Evolutionary conservation across 1,140 invertebrate genomes (phyloP), one percentile per base, ranked within the genome.

Genomic region (Microvelia longipes): DNA sequence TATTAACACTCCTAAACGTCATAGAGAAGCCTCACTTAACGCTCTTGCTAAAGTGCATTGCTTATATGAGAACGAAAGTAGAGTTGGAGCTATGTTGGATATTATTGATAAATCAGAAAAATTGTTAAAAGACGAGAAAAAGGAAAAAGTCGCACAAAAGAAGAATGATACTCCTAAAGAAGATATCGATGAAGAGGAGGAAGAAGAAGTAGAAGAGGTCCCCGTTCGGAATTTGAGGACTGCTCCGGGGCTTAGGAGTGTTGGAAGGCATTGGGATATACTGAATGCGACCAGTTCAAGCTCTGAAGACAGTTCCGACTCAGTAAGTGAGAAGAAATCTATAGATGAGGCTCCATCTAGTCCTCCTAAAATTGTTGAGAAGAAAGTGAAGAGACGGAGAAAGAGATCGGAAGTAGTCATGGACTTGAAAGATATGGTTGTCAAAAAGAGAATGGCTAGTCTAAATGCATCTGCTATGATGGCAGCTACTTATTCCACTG

Each of bases 401-500:
- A 83, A 80, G 67, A 80, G 84, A 72, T 85, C 85, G 66, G 88
- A 90, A 76, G 82, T 90, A 29, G 85, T 89, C 25, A 91, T 92
- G 85, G 90, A 93, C 76, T 80, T 93, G 64, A 91, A 91, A 75
- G 90, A 91, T 73, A 91, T 93, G 86, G 88, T 94, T 0, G 90
- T 93, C 1, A 86, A 88, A 73, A 94, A 94, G 77, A 83, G 93
- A 28, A 94, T 96, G 92, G 93, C 93, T 13, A 94, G 90, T 76
- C 79, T 96, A 26, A 96, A 96, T 80, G 93, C 93, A 13, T 90
- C 90, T 13, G 93, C 93, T 19, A 96, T 96, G 73, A 82, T 96
- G 72, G 91, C 93, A 1, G 93, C 93, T 26, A 93, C 90, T 71
- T 94, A 94, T 77, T 87, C 85, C 1, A 81, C 83, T 50, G 92